Base-by-base conservation (phyloP, 2,888 invertebrate species). In the Eugnorisma glareosa region DNA sequence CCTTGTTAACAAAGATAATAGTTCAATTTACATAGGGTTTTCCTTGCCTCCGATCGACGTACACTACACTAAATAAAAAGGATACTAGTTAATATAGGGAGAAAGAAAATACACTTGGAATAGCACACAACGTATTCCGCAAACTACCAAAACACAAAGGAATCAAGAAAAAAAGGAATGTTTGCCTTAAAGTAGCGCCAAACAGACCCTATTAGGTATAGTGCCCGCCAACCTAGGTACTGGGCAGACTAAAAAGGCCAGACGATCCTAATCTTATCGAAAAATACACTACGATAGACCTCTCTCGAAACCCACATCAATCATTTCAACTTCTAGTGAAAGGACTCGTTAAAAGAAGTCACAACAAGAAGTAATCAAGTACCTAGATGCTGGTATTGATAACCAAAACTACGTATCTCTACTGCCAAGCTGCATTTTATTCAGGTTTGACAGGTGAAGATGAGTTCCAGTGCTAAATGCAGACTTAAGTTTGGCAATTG, bases 11-110 rank as follows among this genome's bases (percentile, higher is more conserved):
- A 31, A 61, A 59, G 1, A 31, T 59, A 2, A 59, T 89, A 89
- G 67, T 81, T 81, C 79, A 80, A 85, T 89, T 90, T 88, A 89
- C 86, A 90, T 89, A 89, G 89, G 88, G 89, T 90, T 90, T 88
- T 87, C 74, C 83, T 88, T 86, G 79, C 72, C 80, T 90, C 82
- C 59, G 8, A 86, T 76, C 75, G 78, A 81, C 83, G 87, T 89
- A 89, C 67, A 82, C 89, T 88, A 87, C 84, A 85, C 86, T 82
- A 31, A 18, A 59, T 21, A 28, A 28, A 51, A 51, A 24, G 10
- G n/a, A 18, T 15, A 6, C 15, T 28, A 57, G 1, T 57, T 57
- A 57, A 57, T 28, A 57, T 15, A 28, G 54, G 54, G 6, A 24
- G 51, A 10, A 24, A 24, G 11, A 51, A 24, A 51, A 24, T 24